Conservation (phyloP, 2,888 invertebrate species). For the Alsophila aescularia region DNA sequence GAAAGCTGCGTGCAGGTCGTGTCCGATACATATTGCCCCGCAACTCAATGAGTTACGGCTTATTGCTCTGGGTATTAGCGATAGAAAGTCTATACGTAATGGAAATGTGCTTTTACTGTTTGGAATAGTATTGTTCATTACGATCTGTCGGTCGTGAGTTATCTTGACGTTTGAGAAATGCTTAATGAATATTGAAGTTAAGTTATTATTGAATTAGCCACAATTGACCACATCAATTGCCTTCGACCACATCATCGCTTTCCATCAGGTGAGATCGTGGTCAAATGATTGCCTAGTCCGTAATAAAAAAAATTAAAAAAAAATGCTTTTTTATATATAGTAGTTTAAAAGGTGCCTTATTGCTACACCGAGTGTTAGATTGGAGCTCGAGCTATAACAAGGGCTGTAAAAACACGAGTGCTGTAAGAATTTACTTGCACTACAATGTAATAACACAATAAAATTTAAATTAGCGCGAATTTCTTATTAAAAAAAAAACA, state of each 20-base stretch:
- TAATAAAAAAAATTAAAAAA: no score
- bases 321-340: no score
- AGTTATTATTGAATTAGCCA: slow-evolving; percentile 5
- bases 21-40: slow-evolving; percentile 24
- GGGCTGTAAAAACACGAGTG: no score
- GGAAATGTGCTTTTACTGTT: slow-evolving; percentile 30
- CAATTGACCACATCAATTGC: no score
- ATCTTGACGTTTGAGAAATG: slow-evolving; percentile 5
- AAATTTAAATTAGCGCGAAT: no score
- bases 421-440: no score
- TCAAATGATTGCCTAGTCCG: neutral
- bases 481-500: no score
- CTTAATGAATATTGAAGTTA: slow-evolving; percentile 11
- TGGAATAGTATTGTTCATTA: slow-evolving; percentile 20
- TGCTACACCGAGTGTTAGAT: no score
- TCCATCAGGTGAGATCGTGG: neutral
- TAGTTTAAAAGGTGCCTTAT: no score
- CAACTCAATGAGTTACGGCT: slow-evolving; percentile 23
- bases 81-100: slow-evolving; percentile 32
- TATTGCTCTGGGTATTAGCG: slow-evolving; percentile 31
- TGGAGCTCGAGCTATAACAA: no score
- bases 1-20: slow-evolving; percentile 38
- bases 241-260: no score
- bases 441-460: no score
- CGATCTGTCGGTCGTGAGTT: slow-evolving; percentile 15